Conservation (phyloP, 92 coral and sea anemone species). For the Micromussa lordhowensis region DNA sequence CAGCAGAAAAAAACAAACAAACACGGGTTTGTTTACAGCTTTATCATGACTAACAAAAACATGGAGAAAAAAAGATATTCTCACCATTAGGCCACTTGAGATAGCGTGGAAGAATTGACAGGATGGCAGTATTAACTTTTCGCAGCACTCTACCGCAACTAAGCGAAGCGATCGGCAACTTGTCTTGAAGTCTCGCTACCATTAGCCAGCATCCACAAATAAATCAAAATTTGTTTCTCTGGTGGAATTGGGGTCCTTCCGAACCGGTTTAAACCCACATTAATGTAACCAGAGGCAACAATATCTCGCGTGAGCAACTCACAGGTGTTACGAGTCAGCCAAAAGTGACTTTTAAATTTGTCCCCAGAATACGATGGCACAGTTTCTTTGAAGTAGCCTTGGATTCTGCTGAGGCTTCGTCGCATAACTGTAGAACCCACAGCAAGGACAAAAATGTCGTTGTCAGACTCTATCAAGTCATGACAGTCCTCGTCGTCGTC, state of each 20-base stretch:
- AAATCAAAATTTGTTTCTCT: conserved; percentile 48
- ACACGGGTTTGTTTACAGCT: neutral
- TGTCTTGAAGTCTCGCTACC: conserved; percentile 31
- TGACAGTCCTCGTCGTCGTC: conserved; percentile 2
- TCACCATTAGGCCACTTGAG: conserved; percentile 66
- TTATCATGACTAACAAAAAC: neutral
- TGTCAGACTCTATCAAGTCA: neutral
- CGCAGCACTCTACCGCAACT: conserved; percentile 44
- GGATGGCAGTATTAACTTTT: conserved; percentile 29
- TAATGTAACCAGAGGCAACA: conserved; percentile 8
- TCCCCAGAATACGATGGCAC: conserved; percentile 21
- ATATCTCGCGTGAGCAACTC: conserved; percentile 35
- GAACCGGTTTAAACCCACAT: conserved; percentile 5
- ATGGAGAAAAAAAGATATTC: conserved; percentile 1
- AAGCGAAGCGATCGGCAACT: conserved; percentile 60
- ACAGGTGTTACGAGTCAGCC: conserved; percentile 23
- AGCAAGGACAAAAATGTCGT: conserved; percentile 19
- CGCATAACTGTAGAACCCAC: conserved; percentile 28
- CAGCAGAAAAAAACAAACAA: neutral
- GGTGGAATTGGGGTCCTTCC: conserved; percentile 33
- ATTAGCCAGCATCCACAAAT: conserved; percentile 63
- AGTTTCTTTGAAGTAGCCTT: conserved; percentile 19
- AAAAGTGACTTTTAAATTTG: conserved; percentile 10
- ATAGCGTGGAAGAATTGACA: conserved; percentile 41
- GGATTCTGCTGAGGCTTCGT: conserved; percentile 12